Evolutionary conservation across 2,113 vertebrate species (phyloP).

Genomic region (Rhodinocichla rosea): DNA sequence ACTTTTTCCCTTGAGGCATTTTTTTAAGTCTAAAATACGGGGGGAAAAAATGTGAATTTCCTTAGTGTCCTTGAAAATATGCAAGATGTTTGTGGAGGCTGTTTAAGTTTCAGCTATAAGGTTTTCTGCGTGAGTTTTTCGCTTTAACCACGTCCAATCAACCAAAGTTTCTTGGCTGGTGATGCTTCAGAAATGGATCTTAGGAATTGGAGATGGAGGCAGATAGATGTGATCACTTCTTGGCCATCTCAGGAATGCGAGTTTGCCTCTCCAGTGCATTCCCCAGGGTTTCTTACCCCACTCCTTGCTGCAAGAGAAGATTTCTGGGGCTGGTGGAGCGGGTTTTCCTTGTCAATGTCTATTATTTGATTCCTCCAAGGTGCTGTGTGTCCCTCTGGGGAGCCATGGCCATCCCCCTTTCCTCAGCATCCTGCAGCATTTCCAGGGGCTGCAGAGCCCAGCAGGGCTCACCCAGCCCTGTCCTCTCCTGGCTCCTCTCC

Average conservation of each 20-base stretch:
- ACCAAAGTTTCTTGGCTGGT: background rate
- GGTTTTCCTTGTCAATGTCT: background rate
- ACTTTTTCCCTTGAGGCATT: slow-evolving; percentile 21
- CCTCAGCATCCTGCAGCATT: background rate
- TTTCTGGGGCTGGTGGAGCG: background rate
- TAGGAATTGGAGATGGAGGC: background rate
- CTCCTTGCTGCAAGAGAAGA: background rate
- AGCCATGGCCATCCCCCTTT: background rate
- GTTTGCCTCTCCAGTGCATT: background rate
- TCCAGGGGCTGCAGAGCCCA: background rate
- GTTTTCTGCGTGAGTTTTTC: background rate
- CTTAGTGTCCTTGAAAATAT: slow-evolving; percentile 36
- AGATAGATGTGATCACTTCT: slow-evolving; percentile 28
- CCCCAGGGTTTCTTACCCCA: background rate
- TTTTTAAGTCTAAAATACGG: slow-evolving; percentile 18
- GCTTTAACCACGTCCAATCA: background rate
- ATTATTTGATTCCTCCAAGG: background rate
- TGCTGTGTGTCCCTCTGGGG: background rate
- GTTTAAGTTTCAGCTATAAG: background rate
- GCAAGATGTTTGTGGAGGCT: background rate
- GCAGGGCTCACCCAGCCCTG: rapidly evolving
- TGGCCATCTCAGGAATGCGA: background rate
- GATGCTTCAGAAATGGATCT: slow-evolving; percentile 11
- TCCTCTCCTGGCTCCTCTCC: background rate
- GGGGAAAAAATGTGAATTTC: background rate